Percentiles rank a stretch among this genome's conserved stretches.
Evolutionary conservation across 1,140 invertebrate genomes (phyloP).

Genomic region (Euwallacea similis): DNA sequence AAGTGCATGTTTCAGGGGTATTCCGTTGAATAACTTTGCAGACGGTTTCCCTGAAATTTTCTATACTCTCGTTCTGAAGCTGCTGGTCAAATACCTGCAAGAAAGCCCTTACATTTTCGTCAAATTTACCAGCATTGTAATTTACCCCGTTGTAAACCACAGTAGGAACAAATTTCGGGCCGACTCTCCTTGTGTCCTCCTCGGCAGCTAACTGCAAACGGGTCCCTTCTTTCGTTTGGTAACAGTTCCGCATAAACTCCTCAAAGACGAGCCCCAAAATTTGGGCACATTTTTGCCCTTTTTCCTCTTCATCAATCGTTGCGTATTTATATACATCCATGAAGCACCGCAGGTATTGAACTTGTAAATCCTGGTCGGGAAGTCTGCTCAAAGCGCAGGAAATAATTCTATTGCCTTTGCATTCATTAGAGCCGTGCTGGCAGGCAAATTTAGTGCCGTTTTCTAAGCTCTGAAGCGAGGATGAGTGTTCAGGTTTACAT

Average conservation of each 20-base stretch:
- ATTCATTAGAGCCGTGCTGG: conserved; percentile 50
- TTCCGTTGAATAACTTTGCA: conserved; percentile 29
- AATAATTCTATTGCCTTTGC: conserved; percentile 47
- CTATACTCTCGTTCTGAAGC: conserved; percentile 44
- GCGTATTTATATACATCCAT: conserved; percentile 43
- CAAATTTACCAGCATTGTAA: not conserved
- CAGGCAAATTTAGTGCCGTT: conserved; percentile 44
- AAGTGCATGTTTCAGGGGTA: not conserved
- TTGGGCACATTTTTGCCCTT: conserved; percentile 55
- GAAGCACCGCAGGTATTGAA: conserved; percentile 49
- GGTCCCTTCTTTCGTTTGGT: conserved; percentile 55
- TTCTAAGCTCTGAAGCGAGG: conserved; percentile 40
- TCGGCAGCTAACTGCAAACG: conserved; percentile 60
- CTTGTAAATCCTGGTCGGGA: conserved; percentile 41
- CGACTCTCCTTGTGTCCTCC: conserved; percentile 56
- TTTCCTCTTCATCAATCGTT: conserved; percentile 33
- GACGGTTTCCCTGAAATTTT: conserved; percentile 43
- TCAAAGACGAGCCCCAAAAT: conserved; percentile 50
- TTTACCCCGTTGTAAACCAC: conserved; percentile 61
- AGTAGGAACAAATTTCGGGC: conserved; percentile 65
- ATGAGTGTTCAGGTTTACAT: not conserved
- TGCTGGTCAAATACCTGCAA: conserved; percentile 48
- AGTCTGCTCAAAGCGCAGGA: conserved; percentile 46
- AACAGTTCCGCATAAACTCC: conserved; percentile 53
- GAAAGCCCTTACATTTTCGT: conserved; percentile 15